A percentile compares a stretch with the other conserved stretches of the same genome.
phyloP scores from a whole-genome alignment of 2,113 vertebrate genomes.

The Pomatostomus ruficeps region DNA sequence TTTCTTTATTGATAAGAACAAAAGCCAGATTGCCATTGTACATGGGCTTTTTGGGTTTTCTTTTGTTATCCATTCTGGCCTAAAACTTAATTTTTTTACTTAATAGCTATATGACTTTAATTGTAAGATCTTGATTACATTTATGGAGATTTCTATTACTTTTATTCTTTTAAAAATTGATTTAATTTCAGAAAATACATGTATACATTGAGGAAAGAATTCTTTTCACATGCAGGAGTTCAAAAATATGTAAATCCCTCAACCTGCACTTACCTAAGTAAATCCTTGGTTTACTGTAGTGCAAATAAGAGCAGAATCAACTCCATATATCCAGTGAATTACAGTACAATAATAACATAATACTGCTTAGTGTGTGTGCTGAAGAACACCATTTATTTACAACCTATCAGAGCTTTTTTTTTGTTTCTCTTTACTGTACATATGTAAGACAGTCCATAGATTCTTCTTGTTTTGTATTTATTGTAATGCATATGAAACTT shows the following conservation, averaged over 20 bases:
- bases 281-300: neutral
- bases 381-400: neutral
- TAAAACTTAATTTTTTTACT: neutral
- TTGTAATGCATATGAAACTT: neutral
- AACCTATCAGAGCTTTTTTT: neutral
- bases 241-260: neutral
- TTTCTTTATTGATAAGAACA: neutral
- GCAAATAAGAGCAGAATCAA: neutral
- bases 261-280: neutral
- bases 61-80: neutral
- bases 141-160: neutral
- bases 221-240: neutral
- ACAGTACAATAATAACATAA: neutral
- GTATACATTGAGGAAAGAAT: neutral
- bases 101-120: neutral
- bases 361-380: neutral
- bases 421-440: neutral
- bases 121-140: neutral
- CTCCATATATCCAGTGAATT: neutral
- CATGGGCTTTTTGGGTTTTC: fast-evolving
- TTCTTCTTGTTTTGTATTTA: neutral
- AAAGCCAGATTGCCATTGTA: neutral
- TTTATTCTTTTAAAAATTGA: neutral
- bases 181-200: neutral
- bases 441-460: neutral